Evolutionary conservation across 2,113 vertebrate genomes (phyloP).

Genomic region (Nothoprocta pentlandii): DNA sequence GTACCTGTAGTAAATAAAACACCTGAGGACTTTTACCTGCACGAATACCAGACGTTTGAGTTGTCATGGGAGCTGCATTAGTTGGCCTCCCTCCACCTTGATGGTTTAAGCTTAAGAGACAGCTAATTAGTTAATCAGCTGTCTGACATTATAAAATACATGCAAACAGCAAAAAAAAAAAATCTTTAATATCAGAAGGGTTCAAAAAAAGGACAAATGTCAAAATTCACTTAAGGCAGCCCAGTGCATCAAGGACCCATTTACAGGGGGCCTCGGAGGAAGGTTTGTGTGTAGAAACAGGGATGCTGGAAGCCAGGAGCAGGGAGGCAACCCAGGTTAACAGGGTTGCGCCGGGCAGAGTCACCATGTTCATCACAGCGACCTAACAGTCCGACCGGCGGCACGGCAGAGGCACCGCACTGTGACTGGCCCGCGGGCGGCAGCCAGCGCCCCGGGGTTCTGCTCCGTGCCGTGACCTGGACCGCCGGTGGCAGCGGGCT

Average conservation of each 20-base stretch:
- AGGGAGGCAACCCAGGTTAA: slow-evolving; percentile 36
- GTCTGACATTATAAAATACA: neutral
- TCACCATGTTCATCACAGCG: slow-evolving; percentile 73
- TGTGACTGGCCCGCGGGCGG: too few species aligned
- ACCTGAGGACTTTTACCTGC: neutral
- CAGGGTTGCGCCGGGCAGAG: slow-evolving; percentile 48
- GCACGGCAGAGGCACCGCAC: too few species aligned
- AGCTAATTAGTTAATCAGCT: neutral
- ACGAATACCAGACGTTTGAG: neutral
- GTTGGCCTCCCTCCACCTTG: neutral
- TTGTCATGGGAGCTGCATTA: neutral
- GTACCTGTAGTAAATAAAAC: neutral
- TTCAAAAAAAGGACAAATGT: neutral
- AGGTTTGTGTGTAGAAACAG: neutral
- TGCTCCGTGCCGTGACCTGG: too few species aligned
- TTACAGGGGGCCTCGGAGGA: neutral
- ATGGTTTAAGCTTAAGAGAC: neutral
- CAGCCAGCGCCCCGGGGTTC: too few species aligned
- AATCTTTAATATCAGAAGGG: neutral
- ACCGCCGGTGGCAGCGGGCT: too few species aligned
- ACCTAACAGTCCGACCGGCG: slow-evolving; percentile 62
- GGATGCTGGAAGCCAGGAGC: slow-evolving; percentile 6
- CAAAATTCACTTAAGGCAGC: neutral
- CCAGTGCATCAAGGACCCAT: neutral
- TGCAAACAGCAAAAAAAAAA: neutral